These are phyloP conservation scores for Alces alces DNA, from an alignment of 2,113 vertebrate species.

Conservation along the genomic window DNA sequence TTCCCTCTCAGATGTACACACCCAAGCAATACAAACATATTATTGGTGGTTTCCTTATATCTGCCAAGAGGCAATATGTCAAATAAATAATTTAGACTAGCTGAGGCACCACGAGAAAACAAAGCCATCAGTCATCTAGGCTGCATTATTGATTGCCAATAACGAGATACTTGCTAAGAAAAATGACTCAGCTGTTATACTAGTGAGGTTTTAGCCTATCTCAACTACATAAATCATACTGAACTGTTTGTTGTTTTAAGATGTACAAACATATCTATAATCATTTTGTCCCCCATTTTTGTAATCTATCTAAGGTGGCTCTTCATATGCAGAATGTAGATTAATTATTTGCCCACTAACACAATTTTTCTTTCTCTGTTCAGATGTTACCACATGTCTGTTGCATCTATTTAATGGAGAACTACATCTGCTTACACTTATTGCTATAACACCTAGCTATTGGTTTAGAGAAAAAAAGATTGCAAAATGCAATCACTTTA, in stretches of 20 bases:
- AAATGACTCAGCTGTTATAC: slow-evolving; percentile 81
- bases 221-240: slow-evolving; percentile 79
- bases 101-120: slow-evolving; percentile 77
- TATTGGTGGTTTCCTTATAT: slow-evolving; percentile 71
- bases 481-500: neutral
- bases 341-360: slow-evolving; percentile 22
- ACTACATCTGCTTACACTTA: neutral
- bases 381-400: neutral
- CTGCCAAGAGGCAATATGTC: slow-evolving; percentile 78
- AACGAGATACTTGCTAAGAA: slow-evolving; percentile 84
- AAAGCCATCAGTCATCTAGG: slow-evolving; percentile 82
- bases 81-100: slow-evolving; percentile 83
- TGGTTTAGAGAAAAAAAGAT: neutral
- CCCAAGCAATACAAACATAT: slow-evolving; percentile 72
- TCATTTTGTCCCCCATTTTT: slow-evolving; percentile 59
- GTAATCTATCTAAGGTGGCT: neutral
- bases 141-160: slow-evolving; percentile 85
- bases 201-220: slow-evolving; percentile 78
- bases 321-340: slow-evolving; percentile 26
- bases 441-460: slow-evolving; percentile 8
- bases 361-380: slow-evolving; percentile 12
- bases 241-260: slow-evolving; percentile 77
- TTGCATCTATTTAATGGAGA: neutral
- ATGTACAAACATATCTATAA: slow-evolving; percentile 74
- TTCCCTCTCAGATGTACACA: slow-evolving; percentile 34